Evolutionary conservation across 2,888 invertebrate genomes (phyloP).

Genomic region (Cephus pulcher): DNA sequence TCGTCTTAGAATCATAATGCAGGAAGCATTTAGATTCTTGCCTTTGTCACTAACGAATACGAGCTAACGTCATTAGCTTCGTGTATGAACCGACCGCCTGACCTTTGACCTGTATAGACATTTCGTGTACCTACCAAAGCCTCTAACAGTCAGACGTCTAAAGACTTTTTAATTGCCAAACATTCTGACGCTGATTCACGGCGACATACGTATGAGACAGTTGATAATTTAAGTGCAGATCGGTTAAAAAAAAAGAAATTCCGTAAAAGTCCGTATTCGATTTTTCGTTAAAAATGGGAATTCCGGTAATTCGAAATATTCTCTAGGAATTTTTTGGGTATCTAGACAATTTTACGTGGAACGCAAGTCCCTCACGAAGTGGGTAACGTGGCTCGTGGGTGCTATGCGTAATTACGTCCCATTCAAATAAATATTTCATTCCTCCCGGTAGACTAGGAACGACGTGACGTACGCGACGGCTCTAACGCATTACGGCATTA

Average conservation of each 20-base stretch:
- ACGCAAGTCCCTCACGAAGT: constrained; percentile 18
- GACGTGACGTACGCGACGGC: neutral
- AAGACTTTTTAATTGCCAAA: neutral
- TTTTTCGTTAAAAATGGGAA: neutral
- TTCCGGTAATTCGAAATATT: neutral
- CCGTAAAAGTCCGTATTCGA: neutral
- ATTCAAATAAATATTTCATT: constrained; percentile 44
- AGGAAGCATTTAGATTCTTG: neutral
- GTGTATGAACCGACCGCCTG: neutral
- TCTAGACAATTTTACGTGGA: constrained; percentile 2
- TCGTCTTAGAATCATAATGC: neutral
- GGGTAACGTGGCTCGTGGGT: constrained; percentile 28
- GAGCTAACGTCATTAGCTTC: neutral
- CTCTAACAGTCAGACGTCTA: neutral
- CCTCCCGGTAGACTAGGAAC: constrained; percentile 11
- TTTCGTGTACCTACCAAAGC: neutral
- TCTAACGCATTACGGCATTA: neutral
- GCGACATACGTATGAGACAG: neutral
- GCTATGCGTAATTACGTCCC: constrained; percentile 36
- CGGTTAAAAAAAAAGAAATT: neutral
- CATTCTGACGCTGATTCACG: neutral
- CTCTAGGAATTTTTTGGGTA: neutral
- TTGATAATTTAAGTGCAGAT: neutral
- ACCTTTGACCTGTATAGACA: neutral
- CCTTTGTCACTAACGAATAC: neutral